A percentile compares a stretch with the other conserved stretches of the same genome.
Conservation (phyloP, 2,888 invertebrate species). For the Ochropleura plecta region DNA sequence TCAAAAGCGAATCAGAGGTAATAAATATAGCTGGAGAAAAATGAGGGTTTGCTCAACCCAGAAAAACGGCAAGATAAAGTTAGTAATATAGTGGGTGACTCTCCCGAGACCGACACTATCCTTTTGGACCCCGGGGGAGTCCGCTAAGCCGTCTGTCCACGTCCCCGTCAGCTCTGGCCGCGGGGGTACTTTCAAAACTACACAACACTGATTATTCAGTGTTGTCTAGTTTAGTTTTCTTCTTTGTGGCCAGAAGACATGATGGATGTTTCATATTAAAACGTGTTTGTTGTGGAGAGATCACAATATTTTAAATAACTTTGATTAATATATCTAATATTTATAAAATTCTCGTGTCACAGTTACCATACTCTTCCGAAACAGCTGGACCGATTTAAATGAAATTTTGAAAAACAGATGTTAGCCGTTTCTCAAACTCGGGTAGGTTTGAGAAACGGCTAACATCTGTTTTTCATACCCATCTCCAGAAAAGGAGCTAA, state of each 20-base stretch:
- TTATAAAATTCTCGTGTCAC: too few species aligned
- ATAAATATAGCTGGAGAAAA: conserved; percentile 38
- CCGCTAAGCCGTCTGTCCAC: conserved; percentile 36
- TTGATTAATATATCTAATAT: not conserved
- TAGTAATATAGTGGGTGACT: conserved; percentile 17
- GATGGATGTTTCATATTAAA: conserved; percentile 22
- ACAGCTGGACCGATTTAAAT: too few species aligned
- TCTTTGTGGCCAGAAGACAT: conserved; percentile 39
- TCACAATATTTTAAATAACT: not conserved
- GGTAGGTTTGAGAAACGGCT: too few species aligned
- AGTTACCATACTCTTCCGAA: too few species aligned
- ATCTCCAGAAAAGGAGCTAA: too few species aligned
- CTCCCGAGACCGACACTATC: conserved; percentile 29
- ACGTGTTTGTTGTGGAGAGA: not conserved
- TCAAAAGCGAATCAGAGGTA: conserved; percentile 22
- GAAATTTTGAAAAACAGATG: too few species aligned
- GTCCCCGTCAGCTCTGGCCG: conserved; percentile 26
- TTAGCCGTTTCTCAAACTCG: too few species aligned
- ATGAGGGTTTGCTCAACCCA: conserved; percentile 33
- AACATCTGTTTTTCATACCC: too few species aligned
- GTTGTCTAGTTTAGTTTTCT: too few species aligned
- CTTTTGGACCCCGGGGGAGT: conserved; percentile 23
- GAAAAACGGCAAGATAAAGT: conserved; percentile 25
- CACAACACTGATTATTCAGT: conserved; percentile 28
- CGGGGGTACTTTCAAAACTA: conserved; percentile 15